Base-by-base conservation (phyloP, 2,888 invertebrate species). In the Cheilosia soror region DNA sequence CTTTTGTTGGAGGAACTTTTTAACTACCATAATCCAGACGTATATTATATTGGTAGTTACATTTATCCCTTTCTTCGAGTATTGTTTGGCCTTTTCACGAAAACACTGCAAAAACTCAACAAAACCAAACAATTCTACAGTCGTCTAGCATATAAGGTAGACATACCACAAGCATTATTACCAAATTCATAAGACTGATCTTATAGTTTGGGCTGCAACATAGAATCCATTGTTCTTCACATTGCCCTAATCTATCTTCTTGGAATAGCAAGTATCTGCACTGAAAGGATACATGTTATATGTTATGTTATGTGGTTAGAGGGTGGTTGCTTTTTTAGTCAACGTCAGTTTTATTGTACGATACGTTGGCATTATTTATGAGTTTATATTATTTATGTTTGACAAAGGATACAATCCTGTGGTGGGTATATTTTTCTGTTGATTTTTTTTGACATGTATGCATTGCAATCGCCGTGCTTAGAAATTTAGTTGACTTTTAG, bases 291-390 rank as follows among this genome's bases (percentile, higher is more conserved):
- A 49, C 33, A 65, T 20, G 20, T 20, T 20, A 51, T 37, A 65
- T 20, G 20, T 20, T 20, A 51, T 37, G 33, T 33, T 37, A 25
- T 51, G 44, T 47, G 31, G 31, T 47, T 44, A 11, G 42, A 27
- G 9, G 9, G 15, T 3, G n/a, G 27, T 25, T 2, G 7, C 13
- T 49, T 49, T 53, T 31, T 53, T 55, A 29, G 31, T 55, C 53
- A 55, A 5, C 40, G 7, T 42, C 42, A 15, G 42, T 53, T 11
- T 29, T 13, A 31, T 42, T 55, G 42, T 55, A 13, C 5, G n/a
- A 47, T 5, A 7, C 42, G 29, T 55, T 68, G 66, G 55, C 53
- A 55, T 15, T 20, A 20, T 68, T 68, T 68, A 68, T 42, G 66
- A 68, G 25, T 55, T 29, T 68, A 51, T 53, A 42, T 55, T 15